Evolutionary conservation across 2,888 invertebrate species (phyloP).

Genomic region (Danaus chrysippus): DNA sequence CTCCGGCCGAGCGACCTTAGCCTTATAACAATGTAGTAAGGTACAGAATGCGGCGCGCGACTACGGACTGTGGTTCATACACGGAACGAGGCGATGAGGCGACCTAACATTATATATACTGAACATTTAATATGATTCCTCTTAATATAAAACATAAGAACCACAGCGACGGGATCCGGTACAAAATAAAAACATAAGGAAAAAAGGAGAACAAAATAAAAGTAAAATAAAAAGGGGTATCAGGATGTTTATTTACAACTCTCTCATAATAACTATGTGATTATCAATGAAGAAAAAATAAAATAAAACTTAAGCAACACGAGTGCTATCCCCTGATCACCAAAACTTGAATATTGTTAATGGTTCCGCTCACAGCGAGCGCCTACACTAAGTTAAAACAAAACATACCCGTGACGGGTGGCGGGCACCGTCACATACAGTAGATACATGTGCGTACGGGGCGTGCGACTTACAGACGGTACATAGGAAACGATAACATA

Average conservation of each 20-base stretch:
- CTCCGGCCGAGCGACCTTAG: constrained; percentile 48
- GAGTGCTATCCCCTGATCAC: constrained; percentile 66
- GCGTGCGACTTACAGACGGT: constrained; percentile 17
- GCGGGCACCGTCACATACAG: constrained; percentile 42
- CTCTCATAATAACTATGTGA: constrained; percentile 72
- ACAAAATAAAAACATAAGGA: constrained; percentile 36
- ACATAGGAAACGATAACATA: constrained; percentile 21
- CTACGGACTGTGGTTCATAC: constrained; percentile 32
- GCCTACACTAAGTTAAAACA: constrained; percentile 65
- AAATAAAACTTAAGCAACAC: constrained; percentile 64
- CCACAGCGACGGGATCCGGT: constrained; percentile 35
- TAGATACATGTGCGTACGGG: constrained; percentile 24
- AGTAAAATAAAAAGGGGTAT: constrained; percentile 76
- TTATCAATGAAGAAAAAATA: constrained; percentile 73
- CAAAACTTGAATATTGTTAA: constrained; percentile 72
- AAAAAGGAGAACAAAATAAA: constrained; percentile 55
- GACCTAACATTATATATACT: too few relatives aligned
- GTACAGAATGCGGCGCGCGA: constrained; percentile 45
- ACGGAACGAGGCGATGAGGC: constrained; percentile 1
- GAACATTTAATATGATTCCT: too few relatives aligned
- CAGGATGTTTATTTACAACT: constrained; percentile 78
- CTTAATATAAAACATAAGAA: not conserved
- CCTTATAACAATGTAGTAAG: constrained; percentile 7
- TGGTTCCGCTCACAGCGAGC: constrained; percentile 54
- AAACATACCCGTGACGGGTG: constrained; percentile 67